Percentiles rank a stretch among this genome's conserved stretches.
phyloP scores from a whole-genome alignment of 2,888 invertebrate species.

The Gari tellinella region DNA sequence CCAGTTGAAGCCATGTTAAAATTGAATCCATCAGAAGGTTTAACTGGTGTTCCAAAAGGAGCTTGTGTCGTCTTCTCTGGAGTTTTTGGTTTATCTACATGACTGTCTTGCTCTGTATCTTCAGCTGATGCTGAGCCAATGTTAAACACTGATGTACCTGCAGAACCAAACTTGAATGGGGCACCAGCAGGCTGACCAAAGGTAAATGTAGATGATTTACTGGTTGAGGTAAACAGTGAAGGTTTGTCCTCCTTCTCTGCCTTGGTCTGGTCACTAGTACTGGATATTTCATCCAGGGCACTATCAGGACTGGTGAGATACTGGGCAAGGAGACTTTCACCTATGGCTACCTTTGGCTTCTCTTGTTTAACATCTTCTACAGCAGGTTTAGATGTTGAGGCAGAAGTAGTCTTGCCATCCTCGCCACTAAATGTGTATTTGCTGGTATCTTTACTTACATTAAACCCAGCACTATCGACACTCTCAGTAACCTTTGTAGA shows the following conservation, averaged over 20 bases:
- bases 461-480: slow-evolving; percentile 32
- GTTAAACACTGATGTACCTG: background rate
- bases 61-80: slow-evolving; percentile 21
- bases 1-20: slow-evolving; percentile 26
- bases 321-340: slow-evolving; percentile 42
- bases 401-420: background rate
- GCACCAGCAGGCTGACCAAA: too few relatives aligned
- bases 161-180: too few relatives aligned
- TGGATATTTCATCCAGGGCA: slow-evolving; percentile 82
- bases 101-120: background rate
- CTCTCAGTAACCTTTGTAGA: background rate
- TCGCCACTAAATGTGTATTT: slow-evolving; percentile 19
- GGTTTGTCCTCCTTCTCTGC: too few relatives aligned
- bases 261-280: too few relatives aligned
- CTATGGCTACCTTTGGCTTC: too few relatives aligned
- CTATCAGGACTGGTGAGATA: slow-evolving; percentile 85
- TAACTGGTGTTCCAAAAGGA: slow-evolving; percentile 41
- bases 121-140: background rate
- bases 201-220: too few relatives aligned
- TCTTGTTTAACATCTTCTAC: background rate
- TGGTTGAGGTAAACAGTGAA: too few relatives aligned
- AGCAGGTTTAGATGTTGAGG: slow-evolving; percentile 1
- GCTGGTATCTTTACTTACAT: slow-evolving; percentile 14
- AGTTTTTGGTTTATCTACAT: too few relatives aligned
- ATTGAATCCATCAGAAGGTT: slow-evolving; percentile 37